Evolutionary conservation across 2,888 invertebrate species (phyloP).

Genomic region (Oscheius sp.): DNA sequence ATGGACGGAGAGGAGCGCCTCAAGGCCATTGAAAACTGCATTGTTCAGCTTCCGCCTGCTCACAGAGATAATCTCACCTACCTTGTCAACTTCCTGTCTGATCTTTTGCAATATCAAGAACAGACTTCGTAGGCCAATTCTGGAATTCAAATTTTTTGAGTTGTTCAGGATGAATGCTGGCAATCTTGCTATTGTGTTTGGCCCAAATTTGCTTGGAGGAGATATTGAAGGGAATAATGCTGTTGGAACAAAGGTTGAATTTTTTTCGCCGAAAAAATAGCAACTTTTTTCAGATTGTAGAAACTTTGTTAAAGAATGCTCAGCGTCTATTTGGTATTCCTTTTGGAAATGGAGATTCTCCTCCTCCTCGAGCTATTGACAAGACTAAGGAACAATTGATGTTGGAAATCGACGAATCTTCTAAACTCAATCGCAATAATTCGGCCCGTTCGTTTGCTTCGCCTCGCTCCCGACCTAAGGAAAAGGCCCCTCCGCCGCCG

Average conservation of each 20-base stretch:
- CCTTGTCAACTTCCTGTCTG: slow-evolving; percentile 87
- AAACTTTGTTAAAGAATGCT: slow-evolving; percentile 47
- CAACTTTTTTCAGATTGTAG: slow-evolving; percentile 40
- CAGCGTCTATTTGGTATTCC: slow-evolving; percentile 43
- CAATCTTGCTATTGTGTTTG: slow-evolving; percentile 94
- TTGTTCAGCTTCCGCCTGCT: slow-evolving; percentile 44
- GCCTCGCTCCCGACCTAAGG: slow-evolving; percentile 44
- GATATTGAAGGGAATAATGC: slow-evolving; percentile 50
- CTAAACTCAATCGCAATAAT: slow-evolving; percentile 30
- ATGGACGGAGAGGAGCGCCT: slow-evolving; percentile 52
- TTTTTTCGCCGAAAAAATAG: not conserved
- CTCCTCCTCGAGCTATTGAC: not conserved
- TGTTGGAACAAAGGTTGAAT: slow-evolving; percentile 14
- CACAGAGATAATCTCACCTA: slow-evolving; percentile 72
- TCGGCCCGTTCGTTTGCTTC: slow-evolving; percentile 33
- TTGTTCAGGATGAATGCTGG: slow-evolving; percentile 88
- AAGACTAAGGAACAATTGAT: not conserved
- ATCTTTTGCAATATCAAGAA: slow-evolving; percentile 77
- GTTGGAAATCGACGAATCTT: slow-evolving; percentile 26
- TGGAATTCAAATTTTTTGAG: not conserved
- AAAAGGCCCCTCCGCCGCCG: slow-evolving; percentile 54
- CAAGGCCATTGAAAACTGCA: slow-evolving; percentile 34
- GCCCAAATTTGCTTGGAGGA: slow-evolving; percentile 87
- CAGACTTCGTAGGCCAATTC: slow-evolving; percentile 44
- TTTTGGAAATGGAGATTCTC: not conserved